Evolutionary conservation across 2,888 invertebrate genomes (phyloP), one percentile per base, ranked within the genome.

Genomic region (Xylophagus ater): DNA sequence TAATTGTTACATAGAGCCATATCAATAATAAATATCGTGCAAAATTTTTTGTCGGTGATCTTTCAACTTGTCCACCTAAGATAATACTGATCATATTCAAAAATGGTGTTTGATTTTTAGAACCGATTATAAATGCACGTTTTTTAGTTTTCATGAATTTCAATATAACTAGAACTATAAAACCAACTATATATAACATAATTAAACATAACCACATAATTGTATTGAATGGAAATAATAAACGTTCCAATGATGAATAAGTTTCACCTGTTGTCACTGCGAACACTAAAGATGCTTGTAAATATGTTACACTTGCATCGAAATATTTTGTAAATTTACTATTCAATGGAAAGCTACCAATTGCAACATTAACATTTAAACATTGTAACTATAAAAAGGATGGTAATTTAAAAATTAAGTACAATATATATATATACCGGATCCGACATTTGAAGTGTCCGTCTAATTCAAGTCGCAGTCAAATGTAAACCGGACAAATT

Each of bases 1-100:
- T 44, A 6, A 55, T 20, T 0, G 51, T 47, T 20, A 44, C 37
- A 13, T 54, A 7, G 18, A 61, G 20, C 61, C 61, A 61, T 1
- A 52, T 44, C 6, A 48, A 29, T 3, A 61, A 33, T 13, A 57
- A 28, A 12, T 52, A 47, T 1, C 61, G 53, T 1, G 50, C 47
- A 12, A 55, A 52, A 24, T 43, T 49, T 6, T 52, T 40, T 2
- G 37, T 48, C 1, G 60, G 58, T 34, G 51, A 4, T 1, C 18
- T 20, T 0, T 26, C 4, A 0, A 46, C n/a, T 23, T 49, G 47
- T 5, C 52, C 53, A 9, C 56, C 53, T 10, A 53, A 26, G 4
- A 51, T 44, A 17, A 52, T 40, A 2, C 46, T 41, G 3, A 54
- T 5, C 14, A 58, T 40, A 10, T 52, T 51, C 21, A 47, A 49